Evolutionary conservation across 2,113 vertebrate genomes (phyloP), one percentile per base, ranked within the genome.

Genomic region (Dunckerocampus dactyliophorus): DNA sequence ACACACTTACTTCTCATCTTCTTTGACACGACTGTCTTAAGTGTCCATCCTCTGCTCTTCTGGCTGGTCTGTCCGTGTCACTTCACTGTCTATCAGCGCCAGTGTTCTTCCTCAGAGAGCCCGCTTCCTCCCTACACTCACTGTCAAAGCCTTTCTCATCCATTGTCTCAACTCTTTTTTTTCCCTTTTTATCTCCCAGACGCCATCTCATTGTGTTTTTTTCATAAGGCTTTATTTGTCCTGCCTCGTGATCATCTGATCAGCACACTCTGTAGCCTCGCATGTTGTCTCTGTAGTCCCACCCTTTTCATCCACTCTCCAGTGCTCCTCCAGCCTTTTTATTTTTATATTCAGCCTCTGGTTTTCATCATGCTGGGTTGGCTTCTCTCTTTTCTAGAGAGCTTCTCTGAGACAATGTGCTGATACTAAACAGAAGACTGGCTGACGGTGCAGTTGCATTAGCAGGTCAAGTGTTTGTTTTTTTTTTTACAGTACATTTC

Each of bases 331-430:
- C 37, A 55, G 59, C 42, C 17, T 49, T 67, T 69, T 64, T 75
- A 13, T 71, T 72, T 70, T 66, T 59, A 43, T 45, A 34, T 58
- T 21, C 53, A 42, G 47, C 69, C 49, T 66, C 70, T 80, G 76
- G 65, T 59, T 85, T 80, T 81, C 59, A 64, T 80, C 75, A 67
- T 46, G 39, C 43, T 73, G 6, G n/a, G 39, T 71, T 54, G 51
- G 61, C 34, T 71, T 61, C 66, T 58, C 75, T 59, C 66, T 75
- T 55, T 66, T 74, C 47, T 67, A 63, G 65, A 43, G 74, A 78
- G 73, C 63, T 77, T 83, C 72, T 73, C 17, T 20, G 58, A 62
- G 80, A 68, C 49, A 69, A 81, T 76, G 63, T 75, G 74, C 82
- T 85, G 80, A 81, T 62, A 54, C 57, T 21, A 20, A 59, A 19